phyloP scores from a whole-genome alignment of 2,113 vertebrate genomes.

The Pachypanchax playfairii region DNA sequence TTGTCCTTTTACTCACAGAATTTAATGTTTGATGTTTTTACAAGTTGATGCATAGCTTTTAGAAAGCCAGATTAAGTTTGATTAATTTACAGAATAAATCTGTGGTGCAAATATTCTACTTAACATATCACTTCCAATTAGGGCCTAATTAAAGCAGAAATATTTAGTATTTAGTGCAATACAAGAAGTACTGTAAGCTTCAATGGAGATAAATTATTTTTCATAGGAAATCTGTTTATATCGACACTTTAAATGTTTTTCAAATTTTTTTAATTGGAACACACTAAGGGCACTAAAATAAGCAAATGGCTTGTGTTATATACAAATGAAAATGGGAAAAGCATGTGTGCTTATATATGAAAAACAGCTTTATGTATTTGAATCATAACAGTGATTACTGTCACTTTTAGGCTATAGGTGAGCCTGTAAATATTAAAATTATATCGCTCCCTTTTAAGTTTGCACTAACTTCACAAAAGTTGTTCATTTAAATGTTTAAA shows the following conservation, averaged over 20 bases:
- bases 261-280: slow-evolving; percentile 25
- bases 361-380: slow-evolving; percentile 52
- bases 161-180: slow-evolving; percentile 52
- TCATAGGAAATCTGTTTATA: slow-evolving; percentile 53
- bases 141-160: slow-evolving; percentile 35
- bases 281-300: slow-evolving; percentile 40
- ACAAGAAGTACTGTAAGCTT: slow-evolving; percentile 55
- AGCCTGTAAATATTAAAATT: slow-evolving; percentile 20
- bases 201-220: slow-evolving; percentile 44
- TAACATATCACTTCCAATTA: slow-evolving; percentile 62
- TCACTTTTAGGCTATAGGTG: slow-evolving; percentile 37
- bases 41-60: slow-evolving; percentile 39
- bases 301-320: slow-evolving; percentile 32
- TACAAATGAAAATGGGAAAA: slow-evolving; percentile 38
- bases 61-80: slow-evolving; percentile 40
- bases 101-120: slow-evolving; percentile 43
- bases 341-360: slow-evolving; percentile 64
- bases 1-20: slow-evolving; percentile 47
- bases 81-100: slow-evolving; percentile 27
- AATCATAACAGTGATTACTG: slow-evolving; percentile 32
- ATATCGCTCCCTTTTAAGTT: slow-evolving; percentile 33
- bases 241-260: slow-evolving; percentile 47
- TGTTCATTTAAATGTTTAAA: slow-evolving; percentile 15
- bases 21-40: slow-evolving; percentile 62
- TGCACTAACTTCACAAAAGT: slow-evolving; percentile 41